Evolutionary conservation across 2,113 vertebrate genomes (phyloP).

Genomic region (Rhizomys pruinosus): DNA sequence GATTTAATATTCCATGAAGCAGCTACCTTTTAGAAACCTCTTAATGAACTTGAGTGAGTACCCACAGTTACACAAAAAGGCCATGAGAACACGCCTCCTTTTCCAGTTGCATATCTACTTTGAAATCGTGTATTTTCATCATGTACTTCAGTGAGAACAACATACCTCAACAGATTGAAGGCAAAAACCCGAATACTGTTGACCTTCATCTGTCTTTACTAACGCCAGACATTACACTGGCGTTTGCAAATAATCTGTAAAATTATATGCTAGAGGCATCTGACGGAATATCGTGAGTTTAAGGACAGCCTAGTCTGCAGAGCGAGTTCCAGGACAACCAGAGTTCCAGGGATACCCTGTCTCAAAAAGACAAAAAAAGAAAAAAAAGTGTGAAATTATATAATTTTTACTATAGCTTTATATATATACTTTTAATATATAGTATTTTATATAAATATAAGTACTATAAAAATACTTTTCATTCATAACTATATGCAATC

Average conservation of each 20-base stretch:
- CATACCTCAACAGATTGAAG: not conserved
- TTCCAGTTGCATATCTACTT: not conserved
- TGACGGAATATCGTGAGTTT: no score
- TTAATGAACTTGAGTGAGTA: not conserved
- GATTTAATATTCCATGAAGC: not conserved
- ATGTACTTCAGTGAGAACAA: not conserved
- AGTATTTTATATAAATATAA: no score
- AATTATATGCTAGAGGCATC: no score
- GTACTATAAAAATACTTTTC: no score
- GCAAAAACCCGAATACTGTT: no score
- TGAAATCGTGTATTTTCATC: slow-evolving; percentile 46
- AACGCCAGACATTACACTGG: not conserved
- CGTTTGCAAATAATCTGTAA: not conserved
- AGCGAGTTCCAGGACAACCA: no score
- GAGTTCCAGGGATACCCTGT: no score
- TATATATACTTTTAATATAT: no score
- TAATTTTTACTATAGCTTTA: no score
- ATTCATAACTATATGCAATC: not conserved
- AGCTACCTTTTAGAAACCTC: not conserved
- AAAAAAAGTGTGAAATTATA: no score
- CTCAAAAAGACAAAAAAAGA: no score
- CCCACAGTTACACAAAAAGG: slow-evolving; percentile 24
- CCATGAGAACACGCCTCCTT: not conserved
- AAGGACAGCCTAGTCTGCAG: no score
- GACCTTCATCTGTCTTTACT: not conserved